Base-by-base conservation (phyloP, 2,888 invertebrate genomes). In the Campopleginae sp. region DNA sequence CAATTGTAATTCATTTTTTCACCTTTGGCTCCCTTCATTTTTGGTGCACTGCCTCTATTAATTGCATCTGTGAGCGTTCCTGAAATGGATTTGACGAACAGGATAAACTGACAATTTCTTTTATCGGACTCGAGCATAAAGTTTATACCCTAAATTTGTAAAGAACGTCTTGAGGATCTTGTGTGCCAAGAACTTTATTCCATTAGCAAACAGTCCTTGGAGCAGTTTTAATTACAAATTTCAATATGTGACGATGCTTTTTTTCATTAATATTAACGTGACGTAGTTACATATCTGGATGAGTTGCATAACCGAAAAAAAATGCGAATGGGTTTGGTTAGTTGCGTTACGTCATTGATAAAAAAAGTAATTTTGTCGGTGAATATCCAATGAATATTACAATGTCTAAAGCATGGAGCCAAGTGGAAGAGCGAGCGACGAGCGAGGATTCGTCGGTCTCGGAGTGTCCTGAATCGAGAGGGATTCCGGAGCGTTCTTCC, bases 391-490 rank as follows among this genome's bases (percentile, higher is more conserved):
- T 12, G 27, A 58, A 19, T 61, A 23, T 10, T 23, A 12, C n/a
- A 10, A 61, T 27, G 77, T 85, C 31, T 70, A 93, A 92, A 97
- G 97, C 96, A 87, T 97, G 97, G 97, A 96, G 95, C 90, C 95
- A 95, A 92, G 95, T 96, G 87, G 95, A 95, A 95, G 85, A 81
- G 51, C 77, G 72, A 65, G 84, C 54, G 44, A 58, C 68, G 65
- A 76, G 61, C 42, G 77, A 38, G 95, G 94, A 90, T 91, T 94
- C 95, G 46, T 94, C 95, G 89, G 95, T 95, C 74, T 95, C 95
- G 33, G 95, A 95, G 76, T 91, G 91, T 82, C 87, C 90, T 77
- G 92, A 92, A 86, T 88, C 89, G 19, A 83, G 71, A 79, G 68
- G 54, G 51, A 93, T 95, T 75, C 94, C 94, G 51, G 94, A 94